These are phyloP conservation scores for Arenaria interpres DNA, from an alignment of 2,113 vertebrate species.

Conservation along the genomic window DNA sequence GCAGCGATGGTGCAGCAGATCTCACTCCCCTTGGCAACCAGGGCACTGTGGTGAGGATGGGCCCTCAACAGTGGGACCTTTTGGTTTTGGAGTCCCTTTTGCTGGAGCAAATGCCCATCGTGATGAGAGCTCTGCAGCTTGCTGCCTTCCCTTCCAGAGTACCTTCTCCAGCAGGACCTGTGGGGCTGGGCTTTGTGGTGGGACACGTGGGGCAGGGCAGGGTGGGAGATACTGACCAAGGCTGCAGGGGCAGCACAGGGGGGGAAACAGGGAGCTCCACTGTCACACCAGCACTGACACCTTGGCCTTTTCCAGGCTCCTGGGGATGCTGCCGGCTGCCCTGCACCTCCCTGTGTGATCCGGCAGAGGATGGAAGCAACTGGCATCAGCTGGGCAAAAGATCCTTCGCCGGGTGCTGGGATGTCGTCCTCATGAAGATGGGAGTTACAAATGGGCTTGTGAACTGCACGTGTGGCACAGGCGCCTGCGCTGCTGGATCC, in stretches of 20 bases:
- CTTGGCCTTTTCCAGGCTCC: constrained; percentile 60
- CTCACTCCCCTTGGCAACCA: neutral
- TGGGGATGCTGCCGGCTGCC: neutral
- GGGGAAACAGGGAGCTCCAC: rapidly evolving
- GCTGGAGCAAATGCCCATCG: neutral
- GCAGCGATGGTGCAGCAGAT: neutral
- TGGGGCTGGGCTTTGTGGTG: neutral
- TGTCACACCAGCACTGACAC: neutral
- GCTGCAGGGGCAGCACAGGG: neutral
- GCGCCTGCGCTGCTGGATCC: neutral
- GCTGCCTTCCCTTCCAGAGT: neutral
- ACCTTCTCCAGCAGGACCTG: neutral
- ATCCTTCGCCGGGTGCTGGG: neutral
- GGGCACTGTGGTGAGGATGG: neutral
- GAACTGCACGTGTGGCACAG: neutral
- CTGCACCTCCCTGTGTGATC: neutral
- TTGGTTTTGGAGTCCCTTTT: neutral
- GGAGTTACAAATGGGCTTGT: neutral
- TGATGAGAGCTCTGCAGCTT: neutral
- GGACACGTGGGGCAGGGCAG: neutral
- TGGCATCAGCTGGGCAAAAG: neutral
- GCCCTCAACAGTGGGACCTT: neutral
- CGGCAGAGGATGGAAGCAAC: neutral
- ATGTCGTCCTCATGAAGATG: neutral
- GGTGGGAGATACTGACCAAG: neutral